Conservation (phyloP, 2,888 invertebrate species). For the Parnassius glacialis region DNA sequence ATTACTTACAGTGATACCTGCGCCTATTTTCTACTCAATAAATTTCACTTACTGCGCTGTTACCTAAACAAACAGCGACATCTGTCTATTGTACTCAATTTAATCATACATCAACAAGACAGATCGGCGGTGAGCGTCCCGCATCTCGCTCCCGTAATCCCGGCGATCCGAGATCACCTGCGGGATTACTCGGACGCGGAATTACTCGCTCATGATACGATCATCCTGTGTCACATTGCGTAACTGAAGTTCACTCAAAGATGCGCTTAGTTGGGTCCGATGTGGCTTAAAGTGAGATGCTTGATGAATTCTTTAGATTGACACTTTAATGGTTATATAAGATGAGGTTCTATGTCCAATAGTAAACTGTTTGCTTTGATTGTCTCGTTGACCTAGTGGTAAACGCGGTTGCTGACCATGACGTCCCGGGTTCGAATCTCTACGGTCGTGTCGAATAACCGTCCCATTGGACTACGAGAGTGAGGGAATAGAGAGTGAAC, state of each 20-base stretch:
- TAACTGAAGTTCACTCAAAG: conserved; percentile 23
- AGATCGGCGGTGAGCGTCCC: conserved; percentile 41
- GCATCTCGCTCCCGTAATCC: conserved; percentile 46
- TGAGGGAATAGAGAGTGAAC: no score
- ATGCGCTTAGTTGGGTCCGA: conserved; percentile 1
- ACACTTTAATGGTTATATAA: no score
- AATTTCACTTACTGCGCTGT: background rate
- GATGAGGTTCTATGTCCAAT: no score
- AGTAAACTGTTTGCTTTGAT: no score
- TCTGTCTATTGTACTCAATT: conserved; percentile 55
- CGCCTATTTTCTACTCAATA: background rate
- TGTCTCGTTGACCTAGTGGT: no score
- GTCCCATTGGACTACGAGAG: no score
- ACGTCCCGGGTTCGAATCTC: no score
- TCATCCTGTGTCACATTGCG: conserved; percentile 23
- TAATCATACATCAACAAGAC: conserved; percentile 67
- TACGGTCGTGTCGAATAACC: no score
- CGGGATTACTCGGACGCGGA: conserved; percentile 46
- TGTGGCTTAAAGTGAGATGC: background rate
- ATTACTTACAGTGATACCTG: no score
- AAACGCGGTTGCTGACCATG: no score
- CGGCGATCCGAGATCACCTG: conserved; percentile 55
- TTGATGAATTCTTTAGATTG: no score
- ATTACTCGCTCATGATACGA: conserved; percentile 22
- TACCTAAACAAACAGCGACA: conserved; percentile 40